These are phyloP conservation scores for Cyprinodon brontotheroides DNA, from an alignment of 2,113 vertebrate genomes.

Conservation along the genomic window DNA sequence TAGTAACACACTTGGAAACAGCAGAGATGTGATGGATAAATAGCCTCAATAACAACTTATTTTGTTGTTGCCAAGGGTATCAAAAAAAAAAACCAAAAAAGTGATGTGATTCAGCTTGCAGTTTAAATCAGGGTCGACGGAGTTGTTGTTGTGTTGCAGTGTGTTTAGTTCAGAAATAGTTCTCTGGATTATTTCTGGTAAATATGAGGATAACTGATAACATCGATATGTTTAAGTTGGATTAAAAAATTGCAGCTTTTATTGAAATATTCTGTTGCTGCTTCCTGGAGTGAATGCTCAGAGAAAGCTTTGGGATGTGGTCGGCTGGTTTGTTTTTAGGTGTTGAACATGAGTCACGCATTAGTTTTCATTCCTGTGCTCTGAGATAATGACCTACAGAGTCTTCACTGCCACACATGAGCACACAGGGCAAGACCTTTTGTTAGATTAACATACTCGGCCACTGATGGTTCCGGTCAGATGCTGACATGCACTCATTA, in stretches of 20 bases:
- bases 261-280: slow-evolving; percentile 22
- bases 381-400: slow-evolving; percentile 41
- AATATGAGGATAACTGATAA: not conserved
- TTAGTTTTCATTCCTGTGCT: slow-evolving; percentile 65
- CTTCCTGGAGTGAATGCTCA: slow-evolving; percentile 19
- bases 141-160: not conserved
- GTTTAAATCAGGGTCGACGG: not conserved
- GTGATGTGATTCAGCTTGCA: not conserved
- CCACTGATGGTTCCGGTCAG: not conserved
- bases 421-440: slow-evolving; percentile 6
- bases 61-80: not conserved
- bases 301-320: slow-evolving; percentile 37
- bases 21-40: not conserved
- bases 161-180: not conserved
- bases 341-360: slow-evolving; percentile 53
- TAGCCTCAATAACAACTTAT: not conserved
- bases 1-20: not conserved
- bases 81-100: not conserved
- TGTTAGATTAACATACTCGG: not conserved
- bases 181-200: not conserved
- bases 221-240: not conserved
- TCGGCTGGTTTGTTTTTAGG: slow-evolving; percentile 37
- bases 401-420: slow-evolving; percentile 9
- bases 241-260: not conserved
- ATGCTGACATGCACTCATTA: not conserved